Evolutionary conservation across 2,797 vertebrate species (phyloP).

Genomic region (Scyliorhinus canicula): DNA sequence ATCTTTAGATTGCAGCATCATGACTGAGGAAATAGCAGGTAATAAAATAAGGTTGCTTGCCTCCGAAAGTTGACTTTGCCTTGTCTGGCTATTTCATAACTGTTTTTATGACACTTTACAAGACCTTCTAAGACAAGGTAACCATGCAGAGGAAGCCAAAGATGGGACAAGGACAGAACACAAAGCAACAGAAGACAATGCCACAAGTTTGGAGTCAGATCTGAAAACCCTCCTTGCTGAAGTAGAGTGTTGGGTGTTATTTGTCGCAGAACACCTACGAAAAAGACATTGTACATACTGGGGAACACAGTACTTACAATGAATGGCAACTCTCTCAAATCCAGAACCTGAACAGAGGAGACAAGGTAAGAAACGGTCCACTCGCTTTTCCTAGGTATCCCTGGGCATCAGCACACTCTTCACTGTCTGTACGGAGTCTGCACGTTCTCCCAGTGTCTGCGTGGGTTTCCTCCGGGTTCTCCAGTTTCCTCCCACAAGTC

Average conservation of each 20-base stretch:
- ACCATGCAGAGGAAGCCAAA: background rate
- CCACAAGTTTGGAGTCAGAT: background rate
- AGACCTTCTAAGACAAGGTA: background rate
- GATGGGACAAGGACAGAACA: background rate
- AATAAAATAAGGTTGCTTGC: background rate
- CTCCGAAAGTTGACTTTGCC: background rate
- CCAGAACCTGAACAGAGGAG: background rate
- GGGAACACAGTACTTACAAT: background rate
- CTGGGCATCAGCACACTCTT: background rate
- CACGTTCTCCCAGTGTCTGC: too few relatives aligned
- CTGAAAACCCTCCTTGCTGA: background rate
- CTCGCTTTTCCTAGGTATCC: background rate
- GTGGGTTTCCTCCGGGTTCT: too few relatives aligned
- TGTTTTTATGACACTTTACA: background rate
- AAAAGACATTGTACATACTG: background rate
- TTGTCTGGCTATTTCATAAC: background rate
- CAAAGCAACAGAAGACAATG: background rate
- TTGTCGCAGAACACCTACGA: background rate
- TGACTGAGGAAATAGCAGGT: background rate
- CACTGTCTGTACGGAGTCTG: too few relatives aligned
- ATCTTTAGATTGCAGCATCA: background rate
- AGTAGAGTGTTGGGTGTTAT: background rate
- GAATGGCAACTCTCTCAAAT: background rate
- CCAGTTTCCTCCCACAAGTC: too few relatives aligned
- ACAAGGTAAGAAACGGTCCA: background rate